phyloP scores from a whole-genome alignment of 2,113 vertebrate genomes.

The Thomomys bottae region DNA sequence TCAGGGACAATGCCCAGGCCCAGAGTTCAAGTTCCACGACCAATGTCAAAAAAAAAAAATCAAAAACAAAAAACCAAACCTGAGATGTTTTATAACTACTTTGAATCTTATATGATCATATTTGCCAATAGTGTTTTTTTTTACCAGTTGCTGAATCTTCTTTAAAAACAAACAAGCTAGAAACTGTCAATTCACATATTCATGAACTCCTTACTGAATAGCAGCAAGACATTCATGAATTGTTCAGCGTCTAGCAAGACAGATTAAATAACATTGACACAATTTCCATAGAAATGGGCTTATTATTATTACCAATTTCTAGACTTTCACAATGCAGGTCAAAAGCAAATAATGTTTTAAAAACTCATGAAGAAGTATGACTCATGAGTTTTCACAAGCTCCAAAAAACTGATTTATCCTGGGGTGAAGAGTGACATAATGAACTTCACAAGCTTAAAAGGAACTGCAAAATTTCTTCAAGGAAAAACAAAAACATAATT shows the following conservation, averaged over 20 bases:
- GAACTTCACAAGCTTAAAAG: background rate
- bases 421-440: background rate
- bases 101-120: slow-evolving; percentile 64
- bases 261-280: slow-evolving; percentile 83
- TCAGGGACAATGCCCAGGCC: no score
- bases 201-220: slow-evolving; percentile 80
- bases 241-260: slow-evolving; percentile 75
- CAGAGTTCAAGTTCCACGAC: no score
- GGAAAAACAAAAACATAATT: slow-evolving; percentile 25
- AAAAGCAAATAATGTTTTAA: slow-evolving; percentile 63
- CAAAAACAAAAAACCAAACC: no score
- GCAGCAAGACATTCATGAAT: slow-evolving; percentile 82
- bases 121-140: slow-evolving; percentile 45
- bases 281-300: slow-evolving; percentile 84
- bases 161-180: slow-evolving; percentile 3
- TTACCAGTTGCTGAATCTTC: slow-evolving; percentile 65
- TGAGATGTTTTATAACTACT: slow-evolving; percentile 56
- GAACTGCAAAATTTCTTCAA: background rate
- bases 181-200: slow-evolving; percentile 73
- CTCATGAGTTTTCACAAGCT: slow-evolving; percentile 52
- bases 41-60: no score
- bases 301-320: slow-evolving; percentile 71
- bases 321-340: slow-evolving; percentile 68
- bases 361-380: slow-evolving; percentile 44
- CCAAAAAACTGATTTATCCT: slow-evolving; percentile 45